These are phyloP conservation scores for Scotopteryx bipunctaria DNA, from an alignment of 2,888 invertebrate genomes.

Conservation along the genomic window DNA sequence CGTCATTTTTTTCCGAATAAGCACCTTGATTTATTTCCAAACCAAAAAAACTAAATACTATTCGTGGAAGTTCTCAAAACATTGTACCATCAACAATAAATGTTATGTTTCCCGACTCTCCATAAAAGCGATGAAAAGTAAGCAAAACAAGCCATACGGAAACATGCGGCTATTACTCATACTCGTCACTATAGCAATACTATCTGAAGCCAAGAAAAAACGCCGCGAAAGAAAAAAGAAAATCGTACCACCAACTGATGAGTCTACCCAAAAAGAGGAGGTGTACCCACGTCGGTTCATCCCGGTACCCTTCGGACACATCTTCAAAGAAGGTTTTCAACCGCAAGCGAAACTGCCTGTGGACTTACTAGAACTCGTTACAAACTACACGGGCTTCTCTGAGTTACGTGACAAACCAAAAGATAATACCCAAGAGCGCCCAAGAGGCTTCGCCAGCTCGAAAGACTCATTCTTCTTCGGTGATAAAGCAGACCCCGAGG, in stretches of 20 bases:
- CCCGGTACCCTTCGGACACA: slow-evolving; percentile 54
- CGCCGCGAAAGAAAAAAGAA: background rate
- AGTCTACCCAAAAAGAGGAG: background rate
- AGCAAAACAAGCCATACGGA: slow-evolving; percentile 17
- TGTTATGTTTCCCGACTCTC: slow-evolving; percentile 1
- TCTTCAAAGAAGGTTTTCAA: slow-evolving; percentile 48
- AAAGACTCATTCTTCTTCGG: background rate
- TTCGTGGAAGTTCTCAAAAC: slow-evolving; percentile 8
- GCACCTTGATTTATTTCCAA: too few relatives aligned
- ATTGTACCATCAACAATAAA: slow-evolving; percentile 4
- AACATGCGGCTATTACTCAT: slow-evolving; percentile 44
- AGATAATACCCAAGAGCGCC: background rate
- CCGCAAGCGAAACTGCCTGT: slow-evolving; percentile 39
- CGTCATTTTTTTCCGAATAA: too few relatives aligned
- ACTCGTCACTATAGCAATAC: slow-evolving; percentile 34
- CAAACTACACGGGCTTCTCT: background rate
- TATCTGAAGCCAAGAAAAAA: slow-evolving; percentile 32
- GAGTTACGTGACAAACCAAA: background rate
- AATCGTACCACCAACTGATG: background rate
- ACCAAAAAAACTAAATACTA: too few relatives aligned
- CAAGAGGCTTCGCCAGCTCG: slow-evolving; percentile 10
- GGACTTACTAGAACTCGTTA: slow-evolving; percentile 41
- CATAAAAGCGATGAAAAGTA: slow-evolving; percentile 14
- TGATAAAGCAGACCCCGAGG: background rate
- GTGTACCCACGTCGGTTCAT: background rate